Evolutionary conservation across 2,113 vertebrate species (phyloP), one percentile per base, ranked within the genome.

Genomic region (Poeciliopsis turrubarensis): DNA sequence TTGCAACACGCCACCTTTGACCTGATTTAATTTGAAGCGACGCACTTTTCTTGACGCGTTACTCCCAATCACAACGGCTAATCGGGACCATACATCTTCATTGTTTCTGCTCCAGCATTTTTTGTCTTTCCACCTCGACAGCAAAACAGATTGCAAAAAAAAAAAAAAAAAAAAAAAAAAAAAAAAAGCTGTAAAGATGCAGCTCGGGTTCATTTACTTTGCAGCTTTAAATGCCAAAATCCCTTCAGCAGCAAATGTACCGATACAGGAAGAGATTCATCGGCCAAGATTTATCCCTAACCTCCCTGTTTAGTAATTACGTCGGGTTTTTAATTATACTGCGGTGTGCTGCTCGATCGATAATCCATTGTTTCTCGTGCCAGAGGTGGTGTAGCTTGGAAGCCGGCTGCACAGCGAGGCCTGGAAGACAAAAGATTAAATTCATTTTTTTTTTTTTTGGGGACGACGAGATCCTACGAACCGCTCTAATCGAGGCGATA

Each of bases 11-110:
- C 3, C 60, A 90, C 82, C 79, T 85, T 74, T 84, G 71, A 82
- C 77, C 71, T 70, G 25, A 72, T 37, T 70, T 81, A 73, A 81
- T 83, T 88, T 37, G 76, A 79, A 68, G 54, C 32, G 51, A 30
- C 76, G 27, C 30, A 12, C 47, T 65, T 81, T 76, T 47, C 65
- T 65, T 78, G 77, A 89, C 88, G 57, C 64, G 88, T 84, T 81
- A 63, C 51, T 73, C 69, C 62, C 30, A 80, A 85, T 89, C 73
- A 65, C 71, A 84, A 57, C 65, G 14, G 60, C 44, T 85, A 86
- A 84, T 80, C 82, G 77, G 82, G 82, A 54, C 83, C 78, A 84
- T 90, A 72, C 27, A 84, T 91, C 81, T 88, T 89, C 70, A 83
- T 90, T 89, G 44, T 65, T 72, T 70, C 37, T n/a, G 41, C 14